Conservation (phyloP, 2,797 vertebrate species). For the Hybognathus amarus region DNA sequence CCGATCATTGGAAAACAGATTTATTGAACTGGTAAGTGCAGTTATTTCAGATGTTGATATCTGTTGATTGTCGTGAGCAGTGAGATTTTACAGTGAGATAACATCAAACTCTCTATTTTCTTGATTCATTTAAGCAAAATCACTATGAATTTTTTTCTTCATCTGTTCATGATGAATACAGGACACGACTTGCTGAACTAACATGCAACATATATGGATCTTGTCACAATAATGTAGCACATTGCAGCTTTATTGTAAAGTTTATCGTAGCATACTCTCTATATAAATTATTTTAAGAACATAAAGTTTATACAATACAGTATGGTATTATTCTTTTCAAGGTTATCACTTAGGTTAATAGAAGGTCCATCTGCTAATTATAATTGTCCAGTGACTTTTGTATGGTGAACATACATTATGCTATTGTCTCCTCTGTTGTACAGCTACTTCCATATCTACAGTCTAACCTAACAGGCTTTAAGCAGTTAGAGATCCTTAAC, state of each 20-base stretch:
- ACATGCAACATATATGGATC: not conserved
- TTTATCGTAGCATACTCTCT: not conserved
- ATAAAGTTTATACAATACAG: not conserved
- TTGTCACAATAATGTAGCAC: not conserved
- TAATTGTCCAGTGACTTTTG: not conserved
- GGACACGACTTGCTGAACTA: not conserved
- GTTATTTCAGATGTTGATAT: not conserved
- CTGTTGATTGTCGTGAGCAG: not conserved
- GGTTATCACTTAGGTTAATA: not conserved
- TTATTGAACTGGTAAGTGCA: constrained; percentile 86
- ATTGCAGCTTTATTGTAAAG: not conserved
- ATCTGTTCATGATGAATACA: not conserved
- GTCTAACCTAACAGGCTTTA: constrained; percentile 92
- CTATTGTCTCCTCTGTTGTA: constrained; percentile 23
- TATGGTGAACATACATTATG: not conserved
- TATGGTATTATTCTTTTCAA: not conserved
- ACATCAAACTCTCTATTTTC: not conserved
- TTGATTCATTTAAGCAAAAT: not conserved
- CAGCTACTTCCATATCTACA: constrained; percentile 90
- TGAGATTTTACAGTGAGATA: not conserved
- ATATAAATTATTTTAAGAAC: not conserved
- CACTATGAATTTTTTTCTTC: not conserved
- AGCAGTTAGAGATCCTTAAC: constrained; percentile 90
- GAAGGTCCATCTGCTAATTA: not conserved
- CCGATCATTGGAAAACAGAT: constrained; percentile 83